Evolutionary conservation across 2,113 vertebrate genomes (phyloP).

Genomic region (Anhinga rufa): DNA sequence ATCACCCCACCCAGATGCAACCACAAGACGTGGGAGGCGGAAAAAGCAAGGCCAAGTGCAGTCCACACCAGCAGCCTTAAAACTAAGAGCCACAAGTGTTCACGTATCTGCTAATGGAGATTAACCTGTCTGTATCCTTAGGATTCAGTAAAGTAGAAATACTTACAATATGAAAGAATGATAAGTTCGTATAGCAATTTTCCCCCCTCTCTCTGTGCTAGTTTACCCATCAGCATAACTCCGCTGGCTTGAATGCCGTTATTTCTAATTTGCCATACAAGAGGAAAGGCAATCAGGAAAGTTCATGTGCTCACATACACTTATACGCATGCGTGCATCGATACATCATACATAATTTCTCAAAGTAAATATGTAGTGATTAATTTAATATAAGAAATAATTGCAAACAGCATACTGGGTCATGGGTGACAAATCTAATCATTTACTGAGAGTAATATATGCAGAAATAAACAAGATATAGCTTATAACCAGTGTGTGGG

Average conservation of each 20-base stretch:
- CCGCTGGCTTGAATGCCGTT: not conserved
- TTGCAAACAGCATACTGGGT: slow-evolving; percentile 56
- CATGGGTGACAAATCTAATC: slow-evolving; percentile 58
- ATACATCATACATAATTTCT: slow-evolving; percentile 31
- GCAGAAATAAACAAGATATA: slow-evolving; percentile 59
- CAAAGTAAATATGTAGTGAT: slow-evolving; percentile 46
- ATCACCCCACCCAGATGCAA: not conserved
- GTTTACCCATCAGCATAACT: not conserved
- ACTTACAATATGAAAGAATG: not conserved
- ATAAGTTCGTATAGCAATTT: not conserved
- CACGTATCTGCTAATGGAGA: not conserved
- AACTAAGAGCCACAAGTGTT: not conserved
- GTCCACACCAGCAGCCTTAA: not conserved
- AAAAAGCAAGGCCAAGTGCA: not conserved
- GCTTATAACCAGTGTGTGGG: slow-evolving; percentile 21
- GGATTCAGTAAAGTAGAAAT: not conserved
- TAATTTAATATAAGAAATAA: slow-evolving; percentile 62
- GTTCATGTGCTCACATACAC: slow-evolving; percentile 7
- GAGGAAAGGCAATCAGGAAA: slow-evolving; percentile 24
- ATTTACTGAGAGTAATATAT: slow-evolving; percentile 41
- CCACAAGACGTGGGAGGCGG: not conserved
- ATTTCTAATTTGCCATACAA: not conserved
- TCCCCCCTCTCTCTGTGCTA: not conserved
- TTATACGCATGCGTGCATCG: not conserved
- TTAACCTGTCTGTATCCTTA: not conserved